These are phyloP conservation scores for Arrhamphus sclerolepis DNA, from an alignment of 2,797 vertebrate species.

Conservation along the genomic window DNA sequence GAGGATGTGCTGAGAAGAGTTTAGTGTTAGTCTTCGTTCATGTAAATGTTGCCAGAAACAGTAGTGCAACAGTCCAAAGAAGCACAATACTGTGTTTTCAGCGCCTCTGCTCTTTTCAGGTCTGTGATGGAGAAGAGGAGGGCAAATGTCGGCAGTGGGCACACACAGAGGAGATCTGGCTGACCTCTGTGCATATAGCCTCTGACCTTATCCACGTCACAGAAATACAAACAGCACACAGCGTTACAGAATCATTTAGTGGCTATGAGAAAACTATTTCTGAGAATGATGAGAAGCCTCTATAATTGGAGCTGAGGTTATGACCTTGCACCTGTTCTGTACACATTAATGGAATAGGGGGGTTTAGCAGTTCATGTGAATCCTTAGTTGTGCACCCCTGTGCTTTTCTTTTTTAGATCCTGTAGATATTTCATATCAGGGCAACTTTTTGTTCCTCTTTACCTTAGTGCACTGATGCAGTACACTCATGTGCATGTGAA, in stretches of 20 bases:
- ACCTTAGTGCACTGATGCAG: slow-evolving; percentile 14
- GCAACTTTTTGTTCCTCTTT: slow-evolving; percentile 5
- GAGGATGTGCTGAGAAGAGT: no score
- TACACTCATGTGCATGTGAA: slow-evolving; percentile 16
- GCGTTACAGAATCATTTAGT: slow-evolving; percentile 63
- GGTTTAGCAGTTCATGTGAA: slow-evolving; percentile 27
- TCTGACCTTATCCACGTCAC: slow-evolving; percentile 61
- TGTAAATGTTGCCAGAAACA: no score
- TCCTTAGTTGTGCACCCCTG: slow-evolving; percentile 15
- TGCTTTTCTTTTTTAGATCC: slow-evolving; percentile 27
- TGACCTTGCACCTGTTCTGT: slow-evolving; percentile 78
- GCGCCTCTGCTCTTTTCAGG: slow-evolving; percentile 34
- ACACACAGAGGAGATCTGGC: slow-evolving; percentile 54
- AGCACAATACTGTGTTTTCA: slow-evolving; percentile 32
- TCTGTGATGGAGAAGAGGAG: slow-evolving; percentile 45
- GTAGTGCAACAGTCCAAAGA: slow-evolving; percentile 10
- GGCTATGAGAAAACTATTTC: slow-evolving; percentile 68
- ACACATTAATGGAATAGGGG: slow-evolving; percentile 54
- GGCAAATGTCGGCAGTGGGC: slow-evolving; percentile 52
- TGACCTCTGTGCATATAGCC: slow-evolving; percentile 67
- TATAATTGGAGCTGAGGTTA: slow-evolving; percentile 67
- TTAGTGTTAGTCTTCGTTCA: no score
- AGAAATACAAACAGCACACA: slow-evolving; percentile 55
- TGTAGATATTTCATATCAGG: slow-evolving; percentile 31
- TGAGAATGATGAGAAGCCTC: slow-evolving; percentile 68